Conservation (phyloP, 2,797 vertebrate genomes). For the Myiotriccus ornatus region DNA sequence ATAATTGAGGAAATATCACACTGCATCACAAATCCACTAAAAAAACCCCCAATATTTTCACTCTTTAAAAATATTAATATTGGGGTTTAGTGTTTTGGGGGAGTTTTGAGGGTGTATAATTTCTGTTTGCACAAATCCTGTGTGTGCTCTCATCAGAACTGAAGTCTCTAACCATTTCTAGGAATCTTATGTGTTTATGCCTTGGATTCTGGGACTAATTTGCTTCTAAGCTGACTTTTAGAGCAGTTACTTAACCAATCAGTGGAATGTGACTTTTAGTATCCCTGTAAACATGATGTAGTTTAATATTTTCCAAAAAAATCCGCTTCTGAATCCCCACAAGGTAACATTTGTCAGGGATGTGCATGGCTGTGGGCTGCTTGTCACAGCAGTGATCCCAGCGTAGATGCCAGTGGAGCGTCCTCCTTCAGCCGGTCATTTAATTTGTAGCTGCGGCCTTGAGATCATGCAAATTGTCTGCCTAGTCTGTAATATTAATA, state of each 20-base stretch:
- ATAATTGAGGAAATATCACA: background rate
- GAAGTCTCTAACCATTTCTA: background rate
- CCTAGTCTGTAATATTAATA: conserved; percentile 13
- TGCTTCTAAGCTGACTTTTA: conserved; percentile 8
- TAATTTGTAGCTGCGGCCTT: conserved; percentile 25
- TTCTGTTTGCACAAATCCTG: background rate
- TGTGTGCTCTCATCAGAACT: background rate
- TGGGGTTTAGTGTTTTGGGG: background rate
- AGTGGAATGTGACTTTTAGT: conserved; percentile 21
- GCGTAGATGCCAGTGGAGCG: background rate
- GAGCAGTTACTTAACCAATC: background rate
- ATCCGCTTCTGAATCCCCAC: background rate
- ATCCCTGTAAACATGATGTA: background rate
- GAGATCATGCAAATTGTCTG: conserved; percentile 20
- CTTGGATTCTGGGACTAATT: background rate
- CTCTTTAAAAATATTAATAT: background rate
- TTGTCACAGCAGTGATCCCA: background rate
- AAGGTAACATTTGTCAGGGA: conserved; percentile 12
- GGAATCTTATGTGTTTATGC: background rate
- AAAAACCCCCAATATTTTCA: accelerated
- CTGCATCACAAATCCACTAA: background rate
- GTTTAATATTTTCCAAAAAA: background rate
- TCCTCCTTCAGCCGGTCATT: background rate
- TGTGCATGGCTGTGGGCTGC: background rate
- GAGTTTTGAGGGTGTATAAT: accelerated